phyloP scores from a whole-genome alignment of 2,797 vertebrate species.

The Helarctos malayanus region DNA sequence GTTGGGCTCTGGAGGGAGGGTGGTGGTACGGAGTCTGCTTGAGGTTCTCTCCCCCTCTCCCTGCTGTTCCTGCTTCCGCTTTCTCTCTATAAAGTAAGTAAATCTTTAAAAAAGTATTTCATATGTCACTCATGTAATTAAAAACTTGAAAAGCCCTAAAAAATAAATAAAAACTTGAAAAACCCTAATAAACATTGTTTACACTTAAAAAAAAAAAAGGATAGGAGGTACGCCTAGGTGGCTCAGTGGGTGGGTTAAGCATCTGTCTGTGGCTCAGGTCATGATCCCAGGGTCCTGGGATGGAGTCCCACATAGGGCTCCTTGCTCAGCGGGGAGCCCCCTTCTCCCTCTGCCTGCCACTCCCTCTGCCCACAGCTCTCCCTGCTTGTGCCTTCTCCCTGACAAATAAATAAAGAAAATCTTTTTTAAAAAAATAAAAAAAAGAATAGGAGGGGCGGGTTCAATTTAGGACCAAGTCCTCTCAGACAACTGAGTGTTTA shows the following conservation, averaged over 20 bases:
- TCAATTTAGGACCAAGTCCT: not conserved
- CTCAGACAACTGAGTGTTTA: not conserved
- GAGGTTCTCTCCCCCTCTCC: not conserved
- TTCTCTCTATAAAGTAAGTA: not conserved
- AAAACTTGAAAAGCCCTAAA: not conserved
- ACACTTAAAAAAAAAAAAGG: conserved; percentile 7
- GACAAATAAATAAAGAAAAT: too few relatives aligned
- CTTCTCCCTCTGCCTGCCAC: too few relatives aligned
- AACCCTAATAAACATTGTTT: not conserved
- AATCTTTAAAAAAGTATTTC: not conserved
- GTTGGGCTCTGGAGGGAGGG: not conserved
- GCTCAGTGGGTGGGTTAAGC: too few relatives aligned
- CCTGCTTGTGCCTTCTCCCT: too few relatives aligned
- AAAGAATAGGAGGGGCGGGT: not conserved
- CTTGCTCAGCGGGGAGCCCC: too few relatives aligned
- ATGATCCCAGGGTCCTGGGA: too few relatives aligned
- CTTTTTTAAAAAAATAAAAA: not conserved
- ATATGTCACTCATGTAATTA: not conserved
- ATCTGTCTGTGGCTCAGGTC: too few relatives aligned
- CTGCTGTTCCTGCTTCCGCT: not conserved
- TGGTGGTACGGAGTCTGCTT: not conserved
- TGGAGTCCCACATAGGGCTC: too few relatives aligned
- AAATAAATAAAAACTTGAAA: not conserved
- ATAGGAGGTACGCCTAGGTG: not conserved
- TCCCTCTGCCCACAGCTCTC: too few relatives aligned